Percentiles rank a stretch among this genome's conserved stretches.
Conservation (phyloP, 2,113 vertebrate genomes). For the Rhinoderma darwinii region DNA sequence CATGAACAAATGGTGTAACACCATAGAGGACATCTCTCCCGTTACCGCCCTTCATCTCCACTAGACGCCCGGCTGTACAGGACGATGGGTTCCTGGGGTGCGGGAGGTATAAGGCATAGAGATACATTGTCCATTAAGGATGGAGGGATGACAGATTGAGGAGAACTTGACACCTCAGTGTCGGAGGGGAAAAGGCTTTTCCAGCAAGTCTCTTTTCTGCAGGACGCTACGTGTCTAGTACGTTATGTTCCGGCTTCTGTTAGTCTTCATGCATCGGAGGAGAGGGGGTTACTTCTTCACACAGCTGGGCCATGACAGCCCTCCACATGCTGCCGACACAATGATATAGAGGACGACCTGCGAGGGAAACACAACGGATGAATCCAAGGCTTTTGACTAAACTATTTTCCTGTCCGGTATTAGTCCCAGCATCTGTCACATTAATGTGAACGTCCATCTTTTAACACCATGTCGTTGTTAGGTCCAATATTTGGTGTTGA, state of each 20-base stretch:
- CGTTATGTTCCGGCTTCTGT: background rate
- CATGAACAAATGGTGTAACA: background rate
- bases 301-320: slow-evolving; percentile 86
- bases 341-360: slow-evolving; percentile 91
- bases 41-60: background rate
- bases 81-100: background rate
- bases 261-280: slow-evolving; percentile 45
- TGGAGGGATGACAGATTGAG: slow-evolving; percentile 62
- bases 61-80: background rate
- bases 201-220: slow-evolving; percentile 51
- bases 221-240: slow-evolving; percentile 23
- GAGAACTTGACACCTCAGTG: slow-evolving; percentile 60
- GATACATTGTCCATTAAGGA: slow-evolving; percentile 64
- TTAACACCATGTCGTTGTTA: too few species aligned
- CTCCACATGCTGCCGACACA: slow-evolving; percentile 85
- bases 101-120: slow-evolving; percentile 67
- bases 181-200: slow-evolving; percentile 65
- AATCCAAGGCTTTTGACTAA: background rate
- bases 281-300: slow-evolving; percentile 77
- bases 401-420: background rate
- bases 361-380: background rate
- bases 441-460: too few species aligned
- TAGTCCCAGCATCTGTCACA: too few species aligned
- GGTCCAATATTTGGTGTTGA: too few species aligned
- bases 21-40: background rate